Evolutionary conservation across 2,888 invertebrate species (phyloP).

Genomic region (Morpho helenor): DNA sequence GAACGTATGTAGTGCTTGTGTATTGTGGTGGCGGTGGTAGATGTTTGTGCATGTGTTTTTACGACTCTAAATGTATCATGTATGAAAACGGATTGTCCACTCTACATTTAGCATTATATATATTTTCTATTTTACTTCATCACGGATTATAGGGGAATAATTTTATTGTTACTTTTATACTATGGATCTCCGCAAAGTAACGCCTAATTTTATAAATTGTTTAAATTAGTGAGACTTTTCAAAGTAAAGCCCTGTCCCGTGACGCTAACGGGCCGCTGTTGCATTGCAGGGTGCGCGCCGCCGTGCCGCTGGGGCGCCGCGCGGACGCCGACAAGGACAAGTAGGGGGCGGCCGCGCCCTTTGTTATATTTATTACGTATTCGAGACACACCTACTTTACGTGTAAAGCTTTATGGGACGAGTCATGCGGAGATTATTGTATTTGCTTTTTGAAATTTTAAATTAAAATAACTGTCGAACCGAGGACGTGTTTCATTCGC

Average conservation of each 20-base stretch:
- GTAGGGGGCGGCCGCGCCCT: constrained; percentile 72
- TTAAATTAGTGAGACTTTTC: too few species aligned
- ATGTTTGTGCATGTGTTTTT: too few species aligned
- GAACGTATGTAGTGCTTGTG: too few species aligned
- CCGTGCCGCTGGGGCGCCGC: constrained; percentile 93
- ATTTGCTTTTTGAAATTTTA: constrained; percentile 79
- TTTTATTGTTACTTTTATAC: too few species aligned
- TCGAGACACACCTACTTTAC: constrained; percentile 69
- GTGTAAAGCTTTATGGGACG: constrained; percentile 78
- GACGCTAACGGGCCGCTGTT: background rate
- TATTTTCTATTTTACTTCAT: too few species aligned
- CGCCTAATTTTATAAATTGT: background rate
- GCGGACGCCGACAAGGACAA: constrained; percentile 91
- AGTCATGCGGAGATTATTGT: constrained; percentile 77
- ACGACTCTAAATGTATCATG: too few species aligned
- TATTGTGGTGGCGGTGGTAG: too few species aligned
- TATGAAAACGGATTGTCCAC: too few species aligned
- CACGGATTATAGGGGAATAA: too few species aligned
- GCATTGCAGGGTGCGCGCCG: constrained; percentile 88
- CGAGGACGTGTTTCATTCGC: constrained; percentile 38
- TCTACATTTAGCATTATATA: too few species aligned
- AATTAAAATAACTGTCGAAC: constrained; percentile 77
- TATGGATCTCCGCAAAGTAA: too few species aligned
- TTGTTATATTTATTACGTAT: constrained; percentile 75
- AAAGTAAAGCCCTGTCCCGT: too few species aligned